Evolutionary conservation across 2,888 invertebrate genomes (phyloP), one percentile per base, ranked within the genome.

Genomic region (Lasioglossum oenotherae): DNA sequence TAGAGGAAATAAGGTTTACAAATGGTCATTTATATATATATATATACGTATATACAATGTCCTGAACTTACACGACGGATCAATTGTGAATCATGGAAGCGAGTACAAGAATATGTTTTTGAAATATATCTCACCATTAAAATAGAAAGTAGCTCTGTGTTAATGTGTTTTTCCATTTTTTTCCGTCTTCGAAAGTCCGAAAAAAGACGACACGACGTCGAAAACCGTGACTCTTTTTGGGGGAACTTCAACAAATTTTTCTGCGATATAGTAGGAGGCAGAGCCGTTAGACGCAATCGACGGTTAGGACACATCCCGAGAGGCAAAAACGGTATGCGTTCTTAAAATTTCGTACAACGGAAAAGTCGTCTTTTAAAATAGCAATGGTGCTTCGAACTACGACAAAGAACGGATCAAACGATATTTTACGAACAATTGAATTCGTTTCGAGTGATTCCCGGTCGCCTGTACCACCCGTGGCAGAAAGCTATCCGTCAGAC

Each of bases 81-180:
- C 44, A 86, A 87, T 85, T 79, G 80, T 78, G 86, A 84, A 74
- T 86, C 80, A 78, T 76, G 84, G 85, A 84, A 85, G 84, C 86
- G 82, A 88, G 81, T 88, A 88, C 81, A 88, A 88, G 88, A 86
- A 88, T 88, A 88, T 86, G 75, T 79, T 84, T 73, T 84, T 82
- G 69, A 81, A 82, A 84, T 88, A 88, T 86, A 86, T 80, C 67
- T 82, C 74, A 78, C 76, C 84, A 74, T 84, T 86, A 88, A 86
- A 86, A 86, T 88, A 84, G 83, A 86, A 86, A 88, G 84, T 86
- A 80, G 79, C 73, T 86, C 81, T 80, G 75, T 60, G 72, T 57
- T 82, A 79, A 75, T 27, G 78, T 83, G 74, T 73, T 75, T 8
- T 8, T 16, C 60, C n/a, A 12, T 44, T 27, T 57, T 44, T n/a